Conservation (phyloP, 2,888 invertebrate species). For the Cryptus viduatorius region DNA sequence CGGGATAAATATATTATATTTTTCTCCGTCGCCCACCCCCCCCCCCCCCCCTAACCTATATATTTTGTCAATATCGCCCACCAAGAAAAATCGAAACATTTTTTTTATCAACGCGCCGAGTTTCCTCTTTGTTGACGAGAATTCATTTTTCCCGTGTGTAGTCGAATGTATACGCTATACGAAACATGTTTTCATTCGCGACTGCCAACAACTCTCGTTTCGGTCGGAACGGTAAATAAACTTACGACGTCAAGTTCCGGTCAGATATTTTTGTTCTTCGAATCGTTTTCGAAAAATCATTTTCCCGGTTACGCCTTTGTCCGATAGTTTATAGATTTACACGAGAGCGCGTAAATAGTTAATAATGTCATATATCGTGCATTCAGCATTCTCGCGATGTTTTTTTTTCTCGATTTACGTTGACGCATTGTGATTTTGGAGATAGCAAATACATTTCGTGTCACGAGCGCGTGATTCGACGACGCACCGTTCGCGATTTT, state of each 20-base stretch:
- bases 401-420: no score
- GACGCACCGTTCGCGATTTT: background rate
- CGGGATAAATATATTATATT: background rate
- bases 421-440: no score
- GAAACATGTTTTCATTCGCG: conserved; percentile 21
- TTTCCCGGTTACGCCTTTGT: background rate
- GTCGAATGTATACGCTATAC: background rate
- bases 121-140: background rate
- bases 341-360: no score
- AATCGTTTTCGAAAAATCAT: background rate
- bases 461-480: conserved; percentile 4
- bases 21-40: no score
- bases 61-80: background rate
- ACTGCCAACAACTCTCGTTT: conserved; percentile 40
- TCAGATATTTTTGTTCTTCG: background rate
- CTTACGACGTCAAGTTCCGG: conserved; percentile 22
- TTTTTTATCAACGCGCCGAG: background rate
- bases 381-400: no score
- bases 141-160: background rate
- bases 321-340: no score
- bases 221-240: conserved; percentile 37
- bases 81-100: background rate
- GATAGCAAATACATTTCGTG: no score
- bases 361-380: no score
- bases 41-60: no score